Conservation (phyloP, 2,888 invertebrate genomes). For the Lycophotia porphyrea region DNA sequence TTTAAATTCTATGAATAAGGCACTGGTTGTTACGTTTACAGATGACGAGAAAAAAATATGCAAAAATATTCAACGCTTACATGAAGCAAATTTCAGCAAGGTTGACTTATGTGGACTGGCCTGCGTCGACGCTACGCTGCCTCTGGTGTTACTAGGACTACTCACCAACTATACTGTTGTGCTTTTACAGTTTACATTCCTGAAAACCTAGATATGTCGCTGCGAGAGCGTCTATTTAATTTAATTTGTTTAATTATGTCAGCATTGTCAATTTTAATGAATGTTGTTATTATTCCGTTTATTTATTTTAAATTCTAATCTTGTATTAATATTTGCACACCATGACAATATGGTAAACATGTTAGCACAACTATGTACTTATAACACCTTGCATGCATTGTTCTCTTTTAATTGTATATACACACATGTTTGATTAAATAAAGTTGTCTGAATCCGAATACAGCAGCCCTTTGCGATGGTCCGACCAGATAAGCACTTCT, state of each 20-base stretch:
- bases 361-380: too few relatives aligned
- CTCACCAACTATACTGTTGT: slow-evolving; percentile 19
- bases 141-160: slow-evolving; percentile 4
- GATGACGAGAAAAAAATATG: slow-evolving; percentile 11
- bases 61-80: slow-evolving; percentile 25
- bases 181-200: slow-evolving; percentile 14
- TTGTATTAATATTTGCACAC: too few relatives aligned
- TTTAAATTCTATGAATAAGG: neutral
- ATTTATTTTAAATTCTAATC: neutral
- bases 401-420: too few relatives aligned
- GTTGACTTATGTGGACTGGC: slow-evolving; percentile 6
- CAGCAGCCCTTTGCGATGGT: too few relatives aligned
- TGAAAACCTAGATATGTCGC: neutral
- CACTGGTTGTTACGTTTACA: neutral
- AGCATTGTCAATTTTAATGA: neutral
- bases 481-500: too few relatives aligned
- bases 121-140: slow-evolving; percentile 5
- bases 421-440: too few relatives aligned
- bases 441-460: too few relatives aligned
- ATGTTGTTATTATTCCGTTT: neutral
- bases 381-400: too few relatives aligned
- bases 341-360: too few relatives aligned
- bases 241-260: neutral
- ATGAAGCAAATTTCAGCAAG: slow-evolving; percentile 11
- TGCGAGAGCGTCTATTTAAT: neutral